Evolutionary conservation across 2,888 invertebrate species (phyloP).

Genomic region (Strigamia transsilvanica): DNA sequence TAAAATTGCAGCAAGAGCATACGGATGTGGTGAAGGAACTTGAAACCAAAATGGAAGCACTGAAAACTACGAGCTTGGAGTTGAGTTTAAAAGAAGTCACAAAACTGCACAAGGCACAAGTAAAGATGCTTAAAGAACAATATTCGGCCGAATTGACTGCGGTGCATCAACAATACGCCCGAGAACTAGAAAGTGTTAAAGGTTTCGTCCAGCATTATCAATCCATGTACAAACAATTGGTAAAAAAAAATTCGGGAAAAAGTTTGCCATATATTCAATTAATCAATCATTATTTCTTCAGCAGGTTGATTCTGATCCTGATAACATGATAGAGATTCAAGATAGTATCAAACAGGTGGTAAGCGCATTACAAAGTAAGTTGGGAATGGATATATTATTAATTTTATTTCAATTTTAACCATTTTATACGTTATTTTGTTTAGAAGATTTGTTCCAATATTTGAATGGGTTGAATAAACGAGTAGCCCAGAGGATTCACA

Average conservation of each 20-base stretch:
- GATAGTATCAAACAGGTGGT: slow-evolving; percentile 34
- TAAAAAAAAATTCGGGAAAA: background rate
- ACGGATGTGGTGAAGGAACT: background rate
- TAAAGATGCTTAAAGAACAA: background rate
- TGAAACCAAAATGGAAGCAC: background rate
- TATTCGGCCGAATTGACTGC: slow-evolving; percentile 13
- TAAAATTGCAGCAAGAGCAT: slow-evolving; percentile 35
- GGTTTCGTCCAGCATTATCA: slow-evolving; percentile 22
- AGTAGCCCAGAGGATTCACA: slow-evolving; percentile 24
- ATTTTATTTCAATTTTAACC: background rate
- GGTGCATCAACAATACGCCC: slow-evolving; percentile 7
- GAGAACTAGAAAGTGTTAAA: background rate
- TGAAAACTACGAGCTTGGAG: background rate
- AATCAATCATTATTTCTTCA: background rate
- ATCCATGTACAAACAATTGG: slow-evolving; percentile 36
- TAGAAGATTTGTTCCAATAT: slow-evolving; percentile 42
- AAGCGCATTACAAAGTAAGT: slow-evolving; percentile 44
- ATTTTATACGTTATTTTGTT: background rate
- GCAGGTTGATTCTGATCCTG: background rate
- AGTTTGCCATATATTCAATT: background rate
- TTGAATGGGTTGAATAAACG: slow-evolving; percentile 38
- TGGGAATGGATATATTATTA: background rate
- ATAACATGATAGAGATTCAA: slow-evolving; percentile 30
- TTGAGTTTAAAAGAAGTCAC: background rate
- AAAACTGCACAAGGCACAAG: background rate